Percentiles rank a stretch among this genome's conserved stretches.
Evolutionary conservation across 2,797 vertebrate genomes (phyloP).

Genomic region (Orestias chungarensis): DNA sequence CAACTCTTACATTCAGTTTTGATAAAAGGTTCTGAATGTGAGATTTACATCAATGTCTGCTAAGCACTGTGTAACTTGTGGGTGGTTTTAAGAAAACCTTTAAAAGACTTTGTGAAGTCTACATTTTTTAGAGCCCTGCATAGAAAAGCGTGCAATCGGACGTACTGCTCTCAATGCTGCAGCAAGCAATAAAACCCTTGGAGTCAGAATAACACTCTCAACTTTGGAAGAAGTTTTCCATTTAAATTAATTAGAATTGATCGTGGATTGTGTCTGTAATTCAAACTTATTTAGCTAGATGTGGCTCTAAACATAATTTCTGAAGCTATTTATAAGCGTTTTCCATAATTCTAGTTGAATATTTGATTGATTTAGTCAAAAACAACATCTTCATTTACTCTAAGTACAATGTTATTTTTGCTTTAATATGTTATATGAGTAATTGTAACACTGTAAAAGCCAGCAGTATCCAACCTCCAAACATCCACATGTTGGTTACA

Average conservation of each 20-base stretch:
- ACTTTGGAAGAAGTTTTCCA: no score
- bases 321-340: background rate
- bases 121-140: no score
- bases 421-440: background rate
- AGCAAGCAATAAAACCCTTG: no score
- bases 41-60: no score
- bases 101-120: no score
- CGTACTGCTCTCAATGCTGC: no score
- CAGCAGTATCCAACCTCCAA: background rate
- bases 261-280: background rate
- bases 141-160: no score
- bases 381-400: background rate
- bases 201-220: no score
- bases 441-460: background rate
- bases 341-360: background rate
- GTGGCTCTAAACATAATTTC: background rate
- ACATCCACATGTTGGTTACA: background rate
- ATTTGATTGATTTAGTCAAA: background rate
- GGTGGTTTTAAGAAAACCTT: no score
- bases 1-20: background rate
- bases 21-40: background rate
- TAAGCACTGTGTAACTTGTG: no score
- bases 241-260: no score
- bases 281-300: background rate
- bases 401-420: no score